Conservation (phyloP, 2,888 invertebrate genomes). For the Ochropleura plecta region DNA sequence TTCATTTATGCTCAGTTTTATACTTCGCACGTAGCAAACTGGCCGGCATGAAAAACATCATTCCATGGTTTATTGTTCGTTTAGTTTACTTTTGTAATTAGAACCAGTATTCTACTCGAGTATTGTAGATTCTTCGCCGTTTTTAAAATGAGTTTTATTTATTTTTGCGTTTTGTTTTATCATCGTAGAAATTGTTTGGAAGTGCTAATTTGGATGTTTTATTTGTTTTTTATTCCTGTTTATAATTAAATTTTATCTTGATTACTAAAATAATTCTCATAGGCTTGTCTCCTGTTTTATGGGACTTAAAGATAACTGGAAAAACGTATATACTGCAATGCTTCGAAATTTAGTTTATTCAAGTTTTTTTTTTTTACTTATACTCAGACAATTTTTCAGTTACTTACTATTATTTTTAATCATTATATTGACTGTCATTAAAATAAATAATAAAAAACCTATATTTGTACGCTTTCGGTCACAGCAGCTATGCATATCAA, state of each 20-base stretch:
- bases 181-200: conserved; percentile 14
- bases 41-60: conserved; percentile 63
- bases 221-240: neutral
- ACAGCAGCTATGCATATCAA: too few species aligned
- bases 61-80: conserved; percentile 66
- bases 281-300: neutral
- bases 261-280: neutral
- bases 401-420: too few species aligned
- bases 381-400: too few species aligned
- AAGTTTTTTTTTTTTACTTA: too few species aligned
- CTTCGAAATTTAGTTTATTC: neutral
- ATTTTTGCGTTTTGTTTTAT: conserved; percentile 32
- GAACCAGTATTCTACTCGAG: conserved; percentile 51
- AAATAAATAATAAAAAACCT: too few species aligned
- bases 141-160: conserved; percentile 52
- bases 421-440: too few species aligned
- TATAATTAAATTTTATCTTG: neutral
- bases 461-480: too few species aligned
- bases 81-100: conserved; percentile 65
- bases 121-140: conserved; percentile 28
- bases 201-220: conserved; percentile 21
- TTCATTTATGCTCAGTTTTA: conserved; percentile 57
- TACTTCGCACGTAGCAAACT: conserved; percentile 67
- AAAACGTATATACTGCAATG: neutral
- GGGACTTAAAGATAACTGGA: neutral